Evolutionary conservation across 2,888 invertebrate genomes (phyloP).

Genomic region (Stenoptilia bipunctidactyla): DNA sequence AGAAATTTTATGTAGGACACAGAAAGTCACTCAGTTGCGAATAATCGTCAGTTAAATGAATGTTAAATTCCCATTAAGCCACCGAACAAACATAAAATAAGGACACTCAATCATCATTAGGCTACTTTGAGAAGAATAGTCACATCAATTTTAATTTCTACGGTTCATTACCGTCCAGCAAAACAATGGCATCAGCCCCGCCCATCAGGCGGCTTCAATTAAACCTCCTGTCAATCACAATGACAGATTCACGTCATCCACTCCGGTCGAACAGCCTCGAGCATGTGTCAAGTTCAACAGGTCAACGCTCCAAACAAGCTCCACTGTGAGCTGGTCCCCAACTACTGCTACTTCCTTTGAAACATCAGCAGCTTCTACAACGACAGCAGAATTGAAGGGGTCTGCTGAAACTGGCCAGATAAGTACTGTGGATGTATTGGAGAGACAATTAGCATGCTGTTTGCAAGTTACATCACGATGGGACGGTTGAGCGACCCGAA

Average conservation of each 20-base stretch:
- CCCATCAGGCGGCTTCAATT: constrained; percentile 18
- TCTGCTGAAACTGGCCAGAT: too few species aligned
- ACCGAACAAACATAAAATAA: too few species aligned
- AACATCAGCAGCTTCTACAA: too few species aligned
- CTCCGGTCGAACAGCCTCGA: constrained; percentile 25
- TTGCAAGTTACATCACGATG: background rate
- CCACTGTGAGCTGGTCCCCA: too few species aligned
- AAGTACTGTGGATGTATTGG: too few species aligned
- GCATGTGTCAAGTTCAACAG: constrained; percentile 29
- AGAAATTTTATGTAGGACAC: too few species aligned
- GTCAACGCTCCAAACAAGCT: constrained; percentile 20
- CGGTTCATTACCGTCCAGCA: constrained; percentile 21
- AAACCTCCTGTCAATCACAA: constrained; percentile 28
- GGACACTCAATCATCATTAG: background rate
- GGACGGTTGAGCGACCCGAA: background rate
- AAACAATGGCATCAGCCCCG: constrained; percentile 13
- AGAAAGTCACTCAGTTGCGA: too few species aligned
- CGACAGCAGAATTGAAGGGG: too few species aligned
- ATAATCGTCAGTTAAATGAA: too few species aligned
- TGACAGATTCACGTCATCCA: constrained; percentile 22
- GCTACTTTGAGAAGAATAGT: constrained; percentile 8
- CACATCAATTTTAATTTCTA: constrained; percentile 22
- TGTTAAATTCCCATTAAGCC: too few species aligned
- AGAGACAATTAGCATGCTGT: background rate
- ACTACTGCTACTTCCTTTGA: too few species aligned